Evolutionary conservation across 2,113 vertebrate species (phyloP).

Genomic region (Catagonus wagneri): DNA sequence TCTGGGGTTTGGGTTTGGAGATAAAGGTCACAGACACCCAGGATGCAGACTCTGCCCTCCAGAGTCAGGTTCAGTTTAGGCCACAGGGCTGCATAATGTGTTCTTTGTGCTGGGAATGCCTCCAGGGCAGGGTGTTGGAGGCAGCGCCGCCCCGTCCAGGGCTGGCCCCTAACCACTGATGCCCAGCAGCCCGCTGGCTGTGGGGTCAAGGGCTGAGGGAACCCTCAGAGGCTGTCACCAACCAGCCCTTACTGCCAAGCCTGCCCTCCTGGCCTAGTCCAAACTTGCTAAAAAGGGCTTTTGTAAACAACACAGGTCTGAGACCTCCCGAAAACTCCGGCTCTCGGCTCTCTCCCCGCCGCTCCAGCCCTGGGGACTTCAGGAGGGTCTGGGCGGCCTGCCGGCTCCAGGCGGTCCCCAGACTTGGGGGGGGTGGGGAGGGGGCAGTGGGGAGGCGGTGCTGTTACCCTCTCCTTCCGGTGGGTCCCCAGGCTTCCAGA

Average conservation of each 20-base stretch:
- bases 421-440: not conserved
- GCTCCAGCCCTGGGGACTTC: conserved; percentile 63
- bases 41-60: not conserved
- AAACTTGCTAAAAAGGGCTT: conserved; percentile 52
- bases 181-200: not conserved
- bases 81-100: conserved; percentile 30
- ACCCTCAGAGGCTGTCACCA: not conserved
- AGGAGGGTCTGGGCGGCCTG: conserved; percentile 60
- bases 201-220: not conserved
- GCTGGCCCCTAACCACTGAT: conserved; percentile 26
- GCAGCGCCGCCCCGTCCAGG: not conserved
- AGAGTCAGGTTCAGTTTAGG: conserved; percentile 1
- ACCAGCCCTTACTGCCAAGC: not conserved
- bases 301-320: conserved; percentile 35
- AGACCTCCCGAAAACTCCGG: not conserved
- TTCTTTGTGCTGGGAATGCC: conserved; percentile 51
- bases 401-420: conserved; percentile 54
- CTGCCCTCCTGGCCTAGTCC: not conserved
- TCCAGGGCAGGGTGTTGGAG: not conserved
- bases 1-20: not conserved
- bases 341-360: conserved; percentile 32
- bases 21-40: not conserved
- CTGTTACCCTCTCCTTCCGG: conserved; percentile 65
- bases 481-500: conserved; percentile 48
- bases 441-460: not conserved